Base-by-base conservation (phyloP, 2,113 vertebrate genomes). In the Acanthochromis polyacanthus region DNA sequence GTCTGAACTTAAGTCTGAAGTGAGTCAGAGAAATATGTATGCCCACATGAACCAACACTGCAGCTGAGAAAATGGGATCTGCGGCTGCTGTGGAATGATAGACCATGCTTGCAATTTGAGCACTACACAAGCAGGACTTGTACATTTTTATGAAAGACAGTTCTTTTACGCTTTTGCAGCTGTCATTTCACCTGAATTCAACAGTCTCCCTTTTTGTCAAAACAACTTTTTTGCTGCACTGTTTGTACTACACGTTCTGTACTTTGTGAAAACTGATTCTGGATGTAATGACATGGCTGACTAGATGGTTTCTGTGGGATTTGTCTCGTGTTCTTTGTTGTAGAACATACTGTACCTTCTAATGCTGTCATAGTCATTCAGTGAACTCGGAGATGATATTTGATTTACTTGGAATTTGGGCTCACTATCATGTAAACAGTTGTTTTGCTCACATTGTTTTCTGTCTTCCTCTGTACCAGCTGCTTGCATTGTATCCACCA, bases 1-100 rank as follows among this genome's bases (percentile, higher is more conserved):
- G 53, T 60, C 22, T 57, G 15, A 59, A 38, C 16, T 32, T n/a
- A 11, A n/a, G 52, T 55, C 25, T 63, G 38, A 63, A 65, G 38
- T 64, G 53, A 73, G 55, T 75, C 63, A 56, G 40, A 77, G 75
- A 86, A 81, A 73, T 71, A 40, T 81, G 71, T n/a, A 59, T 60
- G 59, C 55, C 75, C 61, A 66, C 46, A 78, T 72, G 23, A 75
- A 70, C 19, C 50, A 19, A 40, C 14, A 11, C 38, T 20, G 15
- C 28, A 20, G 28, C 46, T 20, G 45, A 73, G 56, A 65, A 58
- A 62, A 59, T 25, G 7, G 43, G 50, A 48, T 43, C 6, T 68
- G 46, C 38, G 12, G 51, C 52, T 80, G 14, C 9, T 20, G 55
- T 30, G n/a, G 30, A 62, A 76, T 53, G 53, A 70, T 75, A 46